Evolutionary conservation across 2,113 vertebrate genomes (phyloP), one percentile per base, ranked within the genome.

Genomic region (Oceanites oceanicus): DNA sequence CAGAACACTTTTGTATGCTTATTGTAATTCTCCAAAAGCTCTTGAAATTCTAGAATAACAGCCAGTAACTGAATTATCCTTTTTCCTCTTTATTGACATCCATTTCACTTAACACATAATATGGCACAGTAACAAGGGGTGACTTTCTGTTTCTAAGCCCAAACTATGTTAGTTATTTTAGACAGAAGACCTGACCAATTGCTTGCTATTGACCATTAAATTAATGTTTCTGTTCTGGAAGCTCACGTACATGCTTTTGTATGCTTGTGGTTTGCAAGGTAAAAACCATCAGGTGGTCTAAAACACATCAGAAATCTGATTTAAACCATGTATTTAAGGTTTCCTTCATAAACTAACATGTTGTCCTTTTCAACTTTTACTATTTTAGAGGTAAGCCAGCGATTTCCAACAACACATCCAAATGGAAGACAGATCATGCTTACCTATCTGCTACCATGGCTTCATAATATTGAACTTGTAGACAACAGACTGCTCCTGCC

Each of bases 381-480:
- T 94, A 1, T 72, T 96, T 67, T 95, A 99, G 99, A 99, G 97
- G 98, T 99, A 52, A 99, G 99, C 97, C 99, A 99, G 92, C 97
- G 99, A 56, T 99, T 99, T 96, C 98, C 99, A 84, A 99, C 99
- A 61, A 99, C 99, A 5, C 99, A 99, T 92, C 98, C 99, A 13
- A 99, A 99, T 10, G 99, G 99, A 36, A 99, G 99, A 30, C 99
- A 99, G 98, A 99, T 99, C 93, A 99, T 99, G 99, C 98, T 99
- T 40, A 99, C 99, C 96, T 99, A 99, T 96, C 98, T 99, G 88
- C 98, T 99, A 4, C 99, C 99, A 1, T 99, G 99, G 99, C 99
- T 99, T 63, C 99, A 98, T 96, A 99, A 99, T 97, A 99, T 99
- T 20, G 99, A 99, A 89, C 98, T 99, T 52, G 98, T 99, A 76